Conservation (phyloP, 2,888 invertebrate genomes). For the Aquatica leii region DNA sequence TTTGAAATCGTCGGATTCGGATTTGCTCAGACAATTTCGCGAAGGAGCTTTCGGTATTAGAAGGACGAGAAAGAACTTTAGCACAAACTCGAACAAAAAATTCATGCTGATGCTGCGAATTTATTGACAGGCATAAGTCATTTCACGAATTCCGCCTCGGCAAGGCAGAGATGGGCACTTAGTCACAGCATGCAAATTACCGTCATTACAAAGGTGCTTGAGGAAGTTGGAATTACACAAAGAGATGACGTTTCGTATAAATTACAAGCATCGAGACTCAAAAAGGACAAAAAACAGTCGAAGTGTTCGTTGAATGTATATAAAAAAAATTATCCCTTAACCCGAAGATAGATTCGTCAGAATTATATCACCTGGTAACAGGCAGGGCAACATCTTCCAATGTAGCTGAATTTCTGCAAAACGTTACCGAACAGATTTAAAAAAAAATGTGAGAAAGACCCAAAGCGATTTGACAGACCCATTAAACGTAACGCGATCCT, state of each 20-base stretch:
- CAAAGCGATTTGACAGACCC: constrained; percentile 30
- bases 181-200: constrained; percentile 41
- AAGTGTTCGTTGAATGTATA: neutral
- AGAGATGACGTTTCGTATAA: neutral
- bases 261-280: neutral
- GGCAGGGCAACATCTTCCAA: neutral
- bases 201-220: constrained; percentile 32
- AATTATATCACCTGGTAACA: too few relatives aligned
- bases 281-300: neutral
- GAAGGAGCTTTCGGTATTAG: constrained; percentile 43
- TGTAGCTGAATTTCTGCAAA: constrained; percentile 36
- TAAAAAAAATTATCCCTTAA: too few relatives aligned
- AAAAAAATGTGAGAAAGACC: constrained; percentile 26
- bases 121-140: constrained; percentile 38
- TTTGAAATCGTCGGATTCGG: constrained; percentile 33
- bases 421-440: constrained; percentile 36
- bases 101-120: constrained; percentile 46
- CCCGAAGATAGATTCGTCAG: too few relatives aligned
- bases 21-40: constrained; percentile 31
- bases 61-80: constrained; percentile 42
- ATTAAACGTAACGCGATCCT: constrained; percentile 18
- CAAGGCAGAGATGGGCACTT: constrained; percentile 45
- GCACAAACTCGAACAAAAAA: constrained; percentile 45
- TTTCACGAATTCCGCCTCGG: constrained; percentile 41
- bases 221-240: neutral